Evolutionary conservation across 2,888 invertebrate genomes (phyloP).

Genomic region (Linnaemya vulpina): DNA sequence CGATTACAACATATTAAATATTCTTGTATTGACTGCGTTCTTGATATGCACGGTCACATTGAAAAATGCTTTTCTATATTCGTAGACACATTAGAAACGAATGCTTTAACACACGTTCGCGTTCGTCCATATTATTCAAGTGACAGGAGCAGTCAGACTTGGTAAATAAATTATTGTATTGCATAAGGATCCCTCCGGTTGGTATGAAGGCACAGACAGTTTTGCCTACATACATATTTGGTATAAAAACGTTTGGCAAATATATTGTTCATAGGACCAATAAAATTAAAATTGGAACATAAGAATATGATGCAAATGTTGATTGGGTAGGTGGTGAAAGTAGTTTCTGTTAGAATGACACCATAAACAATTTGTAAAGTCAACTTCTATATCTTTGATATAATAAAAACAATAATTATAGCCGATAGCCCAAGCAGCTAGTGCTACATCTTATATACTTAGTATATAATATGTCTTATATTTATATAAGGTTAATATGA

Average conservation of each 20-base stretch:
- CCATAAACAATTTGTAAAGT: not conserved
- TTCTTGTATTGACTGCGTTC: conserved; percentile 49
- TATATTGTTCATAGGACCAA: conserved; percentile 4
- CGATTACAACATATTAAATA: not conserved
- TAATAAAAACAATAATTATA: too few species aligned
- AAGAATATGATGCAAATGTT: conserved; percentile 36
- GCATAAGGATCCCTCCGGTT: not conserved
- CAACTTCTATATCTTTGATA: too few species aligned
- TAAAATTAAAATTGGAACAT: conserved; percentile 8
- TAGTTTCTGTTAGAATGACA: not conserved
- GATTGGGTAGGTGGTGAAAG: not conserved
- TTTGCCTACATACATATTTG: not conserved
- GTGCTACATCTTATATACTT: too few species aligned
- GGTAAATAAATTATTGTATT: not conserved
- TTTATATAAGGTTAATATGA: too few species aligned
- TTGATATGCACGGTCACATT: conserved; percentile 63
- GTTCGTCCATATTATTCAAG: conserved; percentile 17
- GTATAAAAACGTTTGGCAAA: not conserved
- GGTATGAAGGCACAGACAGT: not conserved
- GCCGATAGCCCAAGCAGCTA: too few species aligned
- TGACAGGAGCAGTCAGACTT: conserved; percentile 48
- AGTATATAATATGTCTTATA: too few species aligned
- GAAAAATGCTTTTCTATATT: conserved; percentile 38
- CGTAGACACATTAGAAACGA: conserved; percentile 8
- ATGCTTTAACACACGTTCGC: not conserved